phyloP scores from a whole-genome alignment of 1,140 invertebrate species.

The Neuroterus valhalla region DNA sequence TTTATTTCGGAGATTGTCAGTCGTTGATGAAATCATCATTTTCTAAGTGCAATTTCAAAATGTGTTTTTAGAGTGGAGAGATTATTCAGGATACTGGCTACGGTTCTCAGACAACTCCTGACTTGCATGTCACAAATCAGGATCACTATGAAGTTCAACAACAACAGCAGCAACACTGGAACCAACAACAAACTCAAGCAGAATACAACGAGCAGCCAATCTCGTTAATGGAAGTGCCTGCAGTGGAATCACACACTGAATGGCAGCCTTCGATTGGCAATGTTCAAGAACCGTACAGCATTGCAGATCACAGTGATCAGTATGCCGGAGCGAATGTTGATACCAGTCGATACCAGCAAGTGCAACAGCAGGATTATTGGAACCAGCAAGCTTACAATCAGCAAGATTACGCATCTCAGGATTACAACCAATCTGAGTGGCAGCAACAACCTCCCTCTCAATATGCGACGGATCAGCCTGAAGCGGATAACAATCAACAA shows the following conservation, averaged over 20 bases:
- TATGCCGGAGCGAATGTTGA: conserved; percentile 56
- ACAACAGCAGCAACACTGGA: conserved; percentile 41
- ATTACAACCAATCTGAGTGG: conserved; percentile 58
- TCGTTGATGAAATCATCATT: conserved; percentile 3
- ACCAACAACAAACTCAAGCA: conserved; percentile 55
- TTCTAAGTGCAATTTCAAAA: neutral
- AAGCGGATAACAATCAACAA: conserved; percentile 57
- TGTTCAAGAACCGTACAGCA: conserved; percentile 56
- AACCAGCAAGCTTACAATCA: conserved; percentile 67
- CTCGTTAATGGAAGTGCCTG: conserved; percentile 60
- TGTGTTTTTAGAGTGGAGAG: conserved; percentile 57
- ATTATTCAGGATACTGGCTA: conserved; percentile 56
- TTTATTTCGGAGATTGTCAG: conserved; percentile 2
- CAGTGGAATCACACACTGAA: conserved; percentile 53
- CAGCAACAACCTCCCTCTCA: conserved; percentile 55
- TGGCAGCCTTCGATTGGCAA: conserved; percentile 64
- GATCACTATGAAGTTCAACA: conserved; percentile 40
- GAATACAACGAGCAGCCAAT: conserved; percentile 57
- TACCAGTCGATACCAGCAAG: conserved; percentile 60
- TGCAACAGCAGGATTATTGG: conserved; percentile 71
- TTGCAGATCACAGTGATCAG: conserved; percentile 48
- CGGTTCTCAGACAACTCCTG: conserved; percentile 28
- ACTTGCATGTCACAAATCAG: conserved; percentile 42
- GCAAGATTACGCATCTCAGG: conserved; percentile 57
- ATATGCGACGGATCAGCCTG: conserved; percentile 55